Evolutionary conservation across 92 coral and sea anemone species (phyloP), one percentile per base, ranked within the genome.

Genomic region (Phenganax marumi): DNA sequence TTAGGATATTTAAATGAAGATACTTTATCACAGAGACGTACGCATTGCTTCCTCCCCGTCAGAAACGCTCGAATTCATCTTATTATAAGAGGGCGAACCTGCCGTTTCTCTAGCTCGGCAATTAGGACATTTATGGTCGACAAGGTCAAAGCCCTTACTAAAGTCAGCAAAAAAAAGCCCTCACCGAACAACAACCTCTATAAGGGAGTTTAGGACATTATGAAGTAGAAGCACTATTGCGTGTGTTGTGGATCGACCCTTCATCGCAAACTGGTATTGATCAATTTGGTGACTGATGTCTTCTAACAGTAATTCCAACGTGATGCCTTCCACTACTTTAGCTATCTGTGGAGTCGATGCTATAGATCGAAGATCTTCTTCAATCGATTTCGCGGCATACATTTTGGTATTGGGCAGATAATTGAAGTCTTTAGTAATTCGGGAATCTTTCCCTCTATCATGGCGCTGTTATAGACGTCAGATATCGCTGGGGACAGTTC

Each of bases 281-380:
- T n/a, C n/a, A n/a, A n/a, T n/a, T n/a, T n/a, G n/a, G n/a, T n/a
- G n/a, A n/a, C n/a, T n/a, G n/a, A n/a, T n/a, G n/a, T n/a, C n/a
- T 7, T 73, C 18, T 14, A 73, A 7, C 55, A 73, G 78, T 39
- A 50, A 21, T 73, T 73, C n/a, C 78, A 73, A 43, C 16, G 14
- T 24, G 22, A 73, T 39, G 58, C 78, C 78, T 50, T 73, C 78
- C 78, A 73, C n/a, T n/a, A n/a, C n/a, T n/a, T n/a, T n/a, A n/a
- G n/a, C n/a, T n/a, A n/a, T n/a, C n/a, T n/a, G n/a, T 73, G 78
- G 78, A 24, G 78, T 73, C n/a, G 50, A 23, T 8, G 78, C 16
- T 73, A 73, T 73, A 12, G 78, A 55, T 3, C 58, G 78, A 25
- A 71, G 51, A 50, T 71, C 77, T 8, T 71, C 46, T 71, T 71